phyloP scores from a whole-genome alignment of 2,113 vertebrate species.

The Conger conger region DNA sequence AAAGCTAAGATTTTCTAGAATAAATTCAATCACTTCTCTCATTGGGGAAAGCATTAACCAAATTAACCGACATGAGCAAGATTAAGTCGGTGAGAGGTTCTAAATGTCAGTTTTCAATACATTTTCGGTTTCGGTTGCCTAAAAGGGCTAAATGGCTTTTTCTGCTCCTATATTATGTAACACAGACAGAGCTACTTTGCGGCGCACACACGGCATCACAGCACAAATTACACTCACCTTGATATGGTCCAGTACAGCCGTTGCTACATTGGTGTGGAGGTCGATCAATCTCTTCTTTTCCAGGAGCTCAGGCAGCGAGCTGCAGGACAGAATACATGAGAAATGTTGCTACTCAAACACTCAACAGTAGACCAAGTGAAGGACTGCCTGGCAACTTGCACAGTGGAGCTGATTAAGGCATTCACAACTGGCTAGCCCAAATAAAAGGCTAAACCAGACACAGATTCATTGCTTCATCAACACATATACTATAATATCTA shows the following conservation, averaged over 20 bases:
- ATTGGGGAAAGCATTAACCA: too few species aligned
- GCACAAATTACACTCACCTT: conserved; percentile 72
- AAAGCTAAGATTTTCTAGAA: too few species aligned
- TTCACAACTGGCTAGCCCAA: not conserved
- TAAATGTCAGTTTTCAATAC: too few species aligned
- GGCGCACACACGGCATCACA: not conserved
- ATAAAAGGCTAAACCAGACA: not conserved
- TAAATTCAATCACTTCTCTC: too few species aligned
- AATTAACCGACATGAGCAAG: too few species aligned
- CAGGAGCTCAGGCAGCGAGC: conserved; percentile 94
- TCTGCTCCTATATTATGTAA: too few species aligned
- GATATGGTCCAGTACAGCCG: conserved; percentile 95
- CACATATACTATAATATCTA: too few species aligned
- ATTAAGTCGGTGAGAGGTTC: too few species aligned
- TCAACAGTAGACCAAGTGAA: not conserved
- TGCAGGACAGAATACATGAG: conserved; percentile 46
- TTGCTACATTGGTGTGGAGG: conserved; percentile 97
- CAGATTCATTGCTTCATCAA: not conserved
- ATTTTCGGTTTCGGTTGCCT: too few species aligned
- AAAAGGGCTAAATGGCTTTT: too few species aligned
- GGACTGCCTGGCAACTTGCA: not conserved
- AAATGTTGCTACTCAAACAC: conserved; percentile 5
- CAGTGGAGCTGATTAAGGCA: not conserved
- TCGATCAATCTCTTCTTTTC: conserved; percentile 97
- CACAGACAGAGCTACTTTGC: too few species aligned